Percentiles rank a stretch among this genome's conserved stretches.
phyloP scores from a whole-genome alignment of 2,113 vertebrate species.

The Cisticola juncidis region DNA sequence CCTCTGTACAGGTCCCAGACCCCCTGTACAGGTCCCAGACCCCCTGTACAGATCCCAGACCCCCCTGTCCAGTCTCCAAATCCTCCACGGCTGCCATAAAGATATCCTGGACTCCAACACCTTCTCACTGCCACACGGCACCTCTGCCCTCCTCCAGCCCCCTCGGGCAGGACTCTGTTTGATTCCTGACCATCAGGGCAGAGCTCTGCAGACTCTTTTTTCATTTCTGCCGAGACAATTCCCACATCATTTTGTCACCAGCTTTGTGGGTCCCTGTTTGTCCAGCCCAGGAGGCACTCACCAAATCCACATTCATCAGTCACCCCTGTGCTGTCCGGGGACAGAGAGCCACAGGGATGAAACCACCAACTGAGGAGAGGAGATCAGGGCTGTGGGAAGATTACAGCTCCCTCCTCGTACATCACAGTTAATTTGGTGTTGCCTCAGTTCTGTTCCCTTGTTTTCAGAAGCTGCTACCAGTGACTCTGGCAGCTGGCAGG shows the following conservation, averaged over 20 bases:
- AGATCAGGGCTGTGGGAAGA: neutral
- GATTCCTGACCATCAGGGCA: neutral
- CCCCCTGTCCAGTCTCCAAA: too few species aligned
- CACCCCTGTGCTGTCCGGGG: rapidly evolving
- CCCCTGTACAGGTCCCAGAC: too few species aligned
- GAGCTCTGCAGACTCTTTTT: rapidly evolving
- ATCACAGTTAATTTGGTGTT: neutral
- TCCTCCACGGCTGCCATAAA: too few species aligned
- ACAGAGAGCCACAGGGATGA: neutral
- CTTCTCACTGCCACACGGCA: rapidly evolving
- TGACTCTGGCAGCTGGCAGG: neutral
- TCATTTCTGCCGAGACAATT: too few species aligned
- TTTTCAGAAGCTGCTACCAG: neutral
- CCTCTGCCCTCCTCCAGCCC: neutral
- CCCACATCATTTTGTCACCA: rapidly evolving
- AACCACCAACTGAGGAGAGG: rapidly evolving
- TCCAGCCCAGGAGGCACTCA: neutral
- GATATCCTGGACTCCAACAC: too few species aligned
- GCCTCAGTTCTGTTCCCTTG: rapidly evolving
- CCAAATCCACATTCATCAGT: rapidly evolving
- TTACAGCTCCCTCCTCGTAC: rapidly evolving
- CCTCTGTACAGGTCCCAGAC: too few species aligned
- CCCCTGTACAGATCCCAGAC: too few species aligned
- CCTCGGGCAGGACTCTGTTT: rapidly evolving
- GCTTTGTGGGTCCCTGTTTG: rapidly evolving